phyloP scores from a whole-genome alignment of 2,888 invertebrate genomes.

The Chloromyia formosa region DNA sequence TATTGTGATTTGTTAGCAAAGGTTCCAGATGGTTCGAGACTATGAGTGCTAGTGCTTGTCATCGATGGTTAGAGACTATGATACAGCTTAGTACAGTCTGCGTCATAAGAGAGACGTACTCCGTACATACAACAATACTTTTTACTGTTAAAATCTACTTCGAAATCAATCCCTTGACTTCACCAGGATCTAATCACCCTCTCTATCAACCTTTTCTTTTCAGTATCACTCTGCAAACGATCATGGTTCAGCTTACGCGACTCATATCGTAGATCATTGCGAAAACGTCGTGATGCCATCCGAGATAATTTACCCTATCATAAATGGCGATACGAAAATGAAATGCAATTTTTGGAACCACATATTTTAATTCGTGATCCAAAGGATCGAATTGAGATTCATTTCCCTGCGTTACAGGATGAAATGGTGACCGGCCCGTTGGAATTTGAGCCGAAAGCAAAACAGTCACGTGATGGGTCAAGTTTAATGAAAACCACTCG shows the following conservation, averaged over 20 bases:
- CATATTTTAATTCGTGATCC: slow-evolving; percentile 15
- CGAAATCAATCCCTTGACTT: no score
- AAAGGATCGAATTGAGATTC: not conserved
- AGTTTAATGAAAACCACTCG: not conserved
- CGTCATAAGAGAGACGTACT: no score
- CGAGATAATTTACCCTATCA: slow-evolving; percentile 13
- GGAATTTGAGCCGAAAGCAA: not conserved
- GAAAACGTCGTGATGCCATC: slow-evolving; percentile 32
- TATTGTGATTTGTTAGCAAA: no score
- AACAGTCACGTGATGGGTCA: not conserved
- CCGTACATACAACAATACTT: no score
- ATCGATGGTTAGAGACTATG: no score
- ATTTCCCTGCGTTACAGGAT: not conserved
- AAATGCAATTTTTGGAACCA: slow-evolving; percentile 21
- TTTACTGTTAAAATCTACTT: no score
- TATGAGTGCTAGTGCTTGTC: no score
- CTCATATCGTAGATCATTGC: slow-evolving; percentile 16
- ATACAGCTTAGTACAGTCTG: no score
- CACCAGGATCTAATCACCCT: no score
- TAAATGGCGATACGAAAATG: slow-evolving; percentile 34
- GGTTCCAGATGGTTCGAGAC: no score
- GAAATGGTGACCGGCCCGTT: not conserved
- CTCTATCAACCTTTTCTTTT: no score
- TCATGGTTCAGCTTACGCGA: slow-evolving; percentile 34
- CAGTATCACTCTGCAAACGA: slow-evolving; percentile 35